These are phyloP conservation scores for Penaeus chinensis DNA, from an alignment of 1,140 invertebrate species.

Conservation along the genomic window DNA sequence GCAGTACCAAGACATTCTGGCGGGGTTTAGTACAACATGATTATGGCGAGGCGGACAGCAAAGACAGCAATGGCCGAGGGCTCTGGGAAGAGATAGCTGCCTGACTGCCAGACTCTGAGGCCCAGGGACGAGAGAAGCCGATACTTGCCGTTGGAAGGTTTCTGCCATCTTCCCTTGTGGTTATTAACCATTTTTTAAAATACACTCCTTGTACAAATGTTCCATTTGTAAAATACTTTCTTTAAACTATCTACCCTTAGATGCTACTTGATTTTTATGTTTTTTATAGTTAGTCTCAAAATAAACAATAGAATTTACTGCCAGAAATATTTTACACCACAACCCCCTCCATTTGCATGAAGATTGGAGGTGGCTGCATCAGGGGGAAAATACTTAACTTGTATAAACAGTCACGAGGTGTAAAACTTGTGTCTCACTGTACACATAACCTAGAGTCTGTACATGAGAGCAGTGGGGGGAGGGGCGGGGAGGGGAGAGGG, in stretches of 20 bases:
- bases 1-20: no score
- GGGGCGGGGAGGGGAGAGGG: constrained; percentile 29
- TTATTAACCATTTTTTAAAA: constrained; percentile 48
- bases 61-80: not conserved
- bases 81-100: constrained; percentile 31
- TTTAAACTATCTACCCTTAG: constrained; percentile 62
- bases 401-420: constrained; percentile 61
- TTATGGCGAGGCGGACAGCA: no score
- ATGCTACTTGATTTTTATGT: constrained; percentile 57
- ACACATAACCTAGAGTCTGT: constrained; percentile 55
- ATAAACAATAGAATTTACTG: constrained; percentile 63
- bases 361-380: constrained; percentile 46
- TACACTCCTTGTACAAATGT: constrained; percentile 62
- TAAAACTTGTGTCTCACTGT: constrained; percentile 62
- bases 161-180: constrained; percentile 47
- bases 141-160: constrained; percentile 56
- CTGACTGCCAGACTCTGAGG: constrained; percentile 18
- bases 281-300: constrained; percentile 61
- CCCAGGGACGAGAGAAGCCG: constrained; percentile 48
- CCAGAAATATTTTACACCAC: constrained; percentile 60
- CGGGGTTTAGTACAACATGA: no score
- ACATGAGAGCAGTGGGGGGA: constrained; percentile 37
- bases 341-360: constrained; percentile 60
- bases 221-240: constrained; percentile 62
- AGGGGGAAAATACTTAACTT: constrained; percentile 59